phyloP scores from a whole-genome alignment of 2,113 vertebrate species.

The Phycodurus eques region DNA sequence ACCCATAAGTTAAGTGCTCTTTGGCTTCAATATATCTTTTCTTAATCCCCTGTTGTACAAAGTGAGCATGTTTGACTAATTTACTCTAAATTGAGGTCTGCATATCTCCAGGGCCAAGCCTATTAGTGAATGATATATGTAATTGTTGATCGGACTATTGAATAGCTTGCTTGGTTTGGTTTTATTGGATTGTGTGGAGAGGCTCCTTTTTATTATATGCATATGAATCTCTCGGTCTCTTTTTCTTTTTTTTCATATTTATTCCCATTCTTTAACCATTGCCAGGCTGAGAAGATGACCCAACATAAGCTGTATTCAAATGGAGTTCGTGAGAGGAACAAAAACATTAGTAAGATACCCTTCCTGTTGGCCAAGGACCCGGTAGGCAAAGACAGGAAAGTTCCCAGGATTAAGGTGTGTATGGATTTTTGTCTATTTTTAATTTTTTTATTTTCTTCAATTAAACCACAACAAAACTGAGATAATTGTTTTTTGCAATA shows the following conservation, averaged over 20 bases:
- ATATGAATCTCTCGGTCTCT: constrained; percentile 24
- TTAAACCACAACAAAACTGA: background rate
- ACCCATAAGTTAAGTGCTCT: constrained; percentile 46
- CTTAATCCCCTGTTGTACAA: constrained; percentile 46
- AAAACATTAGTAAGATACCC: constrained; percentile 64
- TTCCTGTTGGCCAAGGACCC: constrained; percentile 61
- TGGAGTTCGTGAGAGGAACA: constrained; percentile 81
- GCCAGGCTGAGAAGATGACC: constrained; percentile 82
- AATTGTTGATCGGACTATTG: constrained; percentile 57
- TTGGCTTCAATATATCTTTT: constrained; percentile 44
- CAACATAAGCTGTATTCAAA: constrained; percentile 84
- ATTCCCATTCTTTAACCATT: constrained; percentile 38
- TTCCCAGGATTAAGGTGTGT: constrained; percentile 71
- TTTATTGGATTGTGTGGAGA: constrained; percentile 56
- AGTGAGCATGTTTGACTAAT: constrained; percentile 56
- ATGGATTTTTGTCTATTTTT: constrained; percentile 2
- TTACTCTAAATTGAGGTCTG: constrained; percentile 39
- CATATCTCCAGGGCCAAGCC: constrained; percentile 38
- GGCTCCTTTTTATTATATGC: constrained; percentile 65
- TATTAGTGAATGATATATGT: constrained; percentile 59
- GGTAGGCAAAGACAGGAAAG: constrained; percentile 52
- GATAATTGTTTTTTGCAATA: no score
- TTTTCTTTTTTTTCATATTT: constrained; percentile 25
- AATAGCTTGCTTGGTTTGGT: constrained; percentile 60
- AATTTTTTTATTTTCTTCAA: constrained; percentile 5